Evolutionary conservation across 2,113 vertebrate genomes (phyloP), one percentile per base, ranked within the genome.

Genomic region (Callipepla squamata): DNA sequence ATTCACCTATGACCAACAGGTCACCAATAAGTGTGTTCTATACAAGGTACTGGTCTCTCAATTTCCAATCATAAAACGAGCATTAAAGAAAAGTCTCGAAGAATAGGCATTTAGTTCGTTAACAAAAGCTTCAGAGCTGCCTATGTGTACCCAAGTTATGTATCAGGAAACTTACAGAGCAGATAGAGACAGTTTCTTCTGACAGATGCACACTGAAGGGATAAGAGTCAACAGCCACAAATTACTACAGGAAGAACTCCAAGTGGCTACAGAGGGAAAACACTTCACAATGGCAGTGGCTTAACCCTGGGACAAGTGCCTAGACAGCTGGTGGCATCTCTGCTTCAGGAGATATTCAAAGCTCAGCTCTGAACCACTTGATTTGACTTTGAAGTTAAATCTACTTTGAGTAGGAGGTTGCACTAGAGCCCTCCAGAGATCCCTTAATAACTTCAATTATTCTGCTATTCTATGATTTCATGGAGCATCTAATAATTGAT

Each of bases 401-500:
- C 32, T 66, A 1, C n/a, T 58, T 42, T 15, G 50, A 80, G 36
- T 3, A 59, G 32, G 28, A 86, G 7, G 13, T 9, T 67, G 45
- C 38, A 83, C 32, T 55, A 45, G 34, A 74, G n/a, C 55, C 50
- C 25, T 90, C 61, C 76, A 74, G n/a, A 87, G 59, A 28, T 61
- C 48, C 53, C 75, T 76, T 45, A 73, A 53, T 44, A 85, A 62
- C 48, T 19, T 58, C 40, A 87, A 58, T 11, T 77, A 66, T 44
- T 16, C 75, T 2, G 2, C 73, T 61, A 47, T 32, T 80, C 82
- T 70, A 9, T 50, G 53, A 92, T 81, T 93, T 82, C 70, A 95
- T 32, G 62, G 16, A 93, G 67, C 70, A 74, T 55, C 78, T 76
- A 85, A 80, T 14, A 92, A 63, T 22, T 82, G 62, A 82, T 73